Percentiles rank a stretch among this genome's conserved stretches.
phyloP scores from a whole-genome alignment of 1,140 invertebrate species.

The Mactra quadrangularis region DNA sequence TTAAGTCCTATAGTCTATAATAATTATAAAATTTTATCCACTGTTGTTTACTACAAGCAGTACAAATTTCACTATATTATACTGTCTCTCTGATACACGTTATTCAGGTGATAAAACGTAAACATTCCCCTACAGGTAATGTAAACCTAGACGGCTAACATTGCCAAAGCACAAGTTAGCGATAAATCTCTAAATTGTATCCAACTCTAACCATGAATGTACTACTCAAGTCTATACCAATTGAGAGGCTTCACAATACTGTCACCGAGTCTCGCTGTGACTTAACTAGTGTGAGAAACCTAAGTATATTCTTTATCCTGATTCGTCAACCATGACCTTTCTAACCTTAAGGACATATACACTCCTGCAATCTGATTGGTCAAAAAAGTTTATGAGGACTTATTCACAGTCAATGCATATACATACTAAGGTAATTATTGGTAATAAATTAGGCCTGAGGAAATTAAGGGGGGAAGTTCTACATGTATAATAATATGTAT shows the following conservation, averaged over 20 bases:
- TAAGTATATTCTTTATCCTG: background rate
- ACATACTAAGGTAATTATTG: too few relatives aligned
- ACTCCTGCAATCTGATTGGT: conserved; percentile 17
- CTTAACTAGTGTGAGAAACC: conserved; percentile 39
- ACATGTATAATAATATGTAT: too few relatives aligned
- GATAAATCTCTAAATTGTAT: conserved; percentile 10
- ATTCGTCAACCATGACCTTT: conserved; percentile 47
- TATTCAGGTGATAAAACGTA: conserved; percentile 28
- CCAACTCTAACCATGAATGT: background rate
- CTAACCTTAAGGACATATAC: background rate
- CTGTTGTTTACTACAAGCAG: background rate
- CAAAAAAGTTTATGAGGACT: conserved; percentile 8
- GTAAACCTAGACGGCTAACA: conserved; percentile 11
- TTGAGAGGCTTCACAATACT: background rate
- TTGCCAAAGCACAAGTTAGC: background rate
- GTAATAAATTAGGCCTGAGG: too few relatives aligned
- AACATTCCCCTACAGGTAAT: conserved; percentile 24
- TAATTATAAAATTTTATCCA: background rate
- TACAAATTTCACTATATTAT: too few relatives aligned
- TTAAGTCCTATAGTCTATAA: too few relatives aligned
- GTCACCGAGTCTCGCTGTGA: conserved; percentile 8
- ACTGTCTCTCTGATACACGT: conserved; percentile 19
- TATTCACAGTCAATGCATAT: too few relatives aligned
- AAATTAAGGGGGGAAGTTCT: too few relatives aligned
- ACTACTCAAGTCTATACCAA: too few relatives aligned